A percentile compares a stretch with the other conserved stretches of the same genome.
Evolutionary conservation across 2,113 vertebrate species (phyloP).

Genomic region (Anoplopoma fimbria): DNA sequence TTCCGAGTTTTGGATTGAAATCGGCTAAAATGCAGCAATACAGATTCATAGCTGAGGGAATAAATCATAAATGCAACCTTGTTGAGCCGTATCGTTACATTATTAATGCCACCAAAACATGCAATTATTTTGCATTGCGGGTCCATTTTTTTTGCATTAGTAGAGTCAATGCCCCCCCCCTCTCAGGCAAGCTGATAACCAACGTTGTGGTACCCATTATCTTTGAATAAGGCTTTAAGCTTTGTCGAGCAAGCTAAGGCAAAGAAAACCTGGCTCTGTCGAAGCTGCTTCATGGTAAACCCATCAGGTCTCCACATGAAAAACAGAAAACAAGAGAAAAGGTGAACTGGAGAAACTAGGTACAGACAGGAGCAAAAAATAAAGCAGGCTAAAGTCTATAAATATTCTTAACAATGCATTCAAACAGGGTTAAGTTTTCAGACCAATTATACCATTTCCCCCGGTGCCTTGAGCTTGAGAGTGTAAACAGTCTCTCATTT

Average conservation of each 20-base stretch:
- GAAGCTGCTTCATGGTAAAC: background rate
- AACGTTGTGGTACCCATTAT: background rate
- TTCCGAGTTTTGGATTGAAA: background rate
- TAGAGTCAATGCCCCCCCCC: no score
- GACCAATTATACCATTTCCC: constrained; percentile 63
- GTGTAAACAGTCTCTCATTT: constrained; percentile 69
- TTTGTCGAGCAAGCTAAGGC: background rate
- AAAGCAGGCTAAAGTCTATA: constrained; percentile 34
- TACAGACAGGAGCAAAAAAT: background rate
- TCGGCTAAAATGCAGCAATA: background rate
- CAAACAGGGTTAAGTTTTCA: constrained; percentile 47
- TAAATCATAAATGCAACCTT: background rate
- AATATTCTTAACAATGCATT: constrained; percentile 61
- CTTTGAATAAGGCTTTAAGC: background rate
- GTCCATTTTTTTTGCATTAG: no score
- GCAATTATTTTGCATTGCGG: background rate
- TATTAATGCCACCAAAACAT: background rate
- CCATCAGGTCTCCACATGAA: constrained; percentile 5
- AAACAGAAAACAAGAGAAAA: constrained; percentile 8
- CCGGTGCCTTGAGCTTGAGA: constrained; percentile 43
- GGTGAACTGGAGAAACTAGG: background rate
- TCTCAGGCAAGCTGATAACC: background rate
- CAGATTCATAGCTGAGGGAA: background rate
- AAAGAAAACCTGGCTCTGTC: background rate
- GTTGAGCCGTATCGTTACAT: background rate